Conservation (phyloP, 2,797 vertebrate genomes). For the Acipenser transmontanus region DNA sequence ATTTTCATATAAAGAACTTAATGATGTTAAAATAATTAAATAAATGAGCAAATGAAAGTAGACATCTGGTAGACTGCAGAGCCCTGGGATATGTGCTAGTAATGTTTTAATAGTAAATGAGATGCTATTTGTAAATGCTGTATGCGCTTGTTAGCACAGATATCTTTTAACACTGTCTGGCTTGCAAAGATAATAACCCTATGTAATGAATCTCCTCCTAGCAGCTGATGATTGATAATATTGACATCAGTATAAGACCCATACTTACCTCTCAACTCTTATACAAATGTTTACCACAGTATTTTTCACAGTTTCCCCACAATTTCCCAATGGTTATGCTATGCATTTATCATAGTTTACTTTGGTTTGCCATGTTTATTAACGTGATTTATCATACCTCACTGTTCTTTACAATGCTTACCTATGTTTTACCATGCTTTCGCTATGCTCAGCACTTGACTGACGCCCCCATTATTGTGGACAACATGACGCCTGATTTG, state of each 20-base stretch:
- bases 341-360: too few species aligned
- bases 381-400: too few species aligned
- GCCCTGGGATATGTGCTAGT: constrained; percentile 1
- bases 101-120: constrained; percentile 12
- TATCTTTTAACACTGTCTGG: constrained; percentile 6
- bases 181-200: neutral
- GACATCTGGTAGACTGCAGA: constrained; percentile 8
- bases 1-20: constrained; percentile 16
- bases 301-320: too few species aligned
- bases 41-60: constrained; percentile 11
- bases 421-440: too few species aligned
- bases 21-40: constrained; percentile 22
- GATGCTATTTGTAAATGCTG: constrained; percentile 6
- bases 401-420: too few species aligned
- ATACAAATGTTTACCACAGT: too few species aligned
- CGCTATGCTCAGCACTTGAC: neutral
- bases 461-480: neutral
- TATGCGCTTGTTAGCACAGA: neutral
- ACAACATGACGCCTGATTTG: neutral
- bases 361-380: too few species aligned
- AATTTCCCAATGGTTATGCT: too few species aligned
- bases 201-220: too few species aligned
- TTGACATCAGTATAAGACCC: too few species aligned
- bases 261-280: too few species aligned
- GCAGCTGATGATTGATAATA: too few species aligned